Conservation (phyloP, 2,113 vertebrate genomes). For the Tenebrosternarchus preto region DNA sequence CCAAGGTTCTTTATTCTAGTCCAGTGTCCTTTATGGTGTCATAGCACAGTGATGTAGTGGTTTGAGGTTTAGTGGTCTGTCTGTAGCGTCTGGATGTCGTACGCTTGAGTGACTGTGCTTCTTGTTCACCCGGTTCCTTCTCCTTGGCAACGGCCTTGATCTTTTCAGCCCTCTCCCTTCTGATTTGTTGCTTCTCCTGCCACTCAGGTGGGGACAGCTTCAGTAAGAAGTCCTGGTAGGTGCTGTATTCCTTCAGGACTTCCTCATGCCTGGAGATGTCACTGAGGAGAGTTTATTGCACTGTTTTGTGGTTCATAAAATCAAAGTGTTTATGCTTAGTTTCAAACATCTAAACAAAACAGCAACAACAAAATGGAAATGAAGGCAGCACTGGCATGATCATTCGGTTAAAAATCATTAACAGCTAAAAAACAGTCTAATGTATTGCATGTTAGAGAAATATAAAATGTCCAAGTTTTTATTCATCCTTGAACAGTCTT, state of each 20-base stretch:
- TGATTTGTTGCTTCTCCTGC: slow-evolving; percentile 60
- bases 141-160: background rate
- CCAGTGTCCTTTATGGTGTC: background rate
- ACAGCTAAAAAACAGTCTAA: too few species aligned
- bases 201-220: slow-evolving; percentile 77
- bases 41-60: background rate
- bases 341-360: background rate
- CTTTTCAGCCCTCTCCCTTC: slow-evolving; percentile 43
- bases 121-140: background rate
- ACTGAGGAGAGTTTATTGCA: slow-evolving; percentile 53
- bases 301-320: too few species aligned
- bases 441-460: too few species aligned
- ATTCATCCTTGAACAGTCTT: too few species aligned
- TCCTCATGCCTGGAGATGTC: slow-evolving; percentile 73
- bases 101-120: slow-evolving; percentile 13
- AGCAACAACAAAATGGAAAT: too few species aligned
- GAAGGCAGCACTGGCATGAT: too few species aligned
- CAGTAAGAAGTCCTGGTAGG: slow-evolving; percentile 76
- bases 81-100: background rate
- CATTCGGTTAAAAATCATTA: too few species aligned
- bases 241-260: slow-evolving; percentile 68
- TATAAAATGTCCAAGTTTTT: too few species aligned
- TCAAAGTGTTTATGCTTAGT: background rate
- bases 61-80: slow-evolving; percentile 8
- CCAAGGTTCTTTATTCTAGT: too few species aligned